Base-by-base conservation (phyloP, 2,797 vertebrate genomes). In the Rhinoraja longicauda region DNA sequence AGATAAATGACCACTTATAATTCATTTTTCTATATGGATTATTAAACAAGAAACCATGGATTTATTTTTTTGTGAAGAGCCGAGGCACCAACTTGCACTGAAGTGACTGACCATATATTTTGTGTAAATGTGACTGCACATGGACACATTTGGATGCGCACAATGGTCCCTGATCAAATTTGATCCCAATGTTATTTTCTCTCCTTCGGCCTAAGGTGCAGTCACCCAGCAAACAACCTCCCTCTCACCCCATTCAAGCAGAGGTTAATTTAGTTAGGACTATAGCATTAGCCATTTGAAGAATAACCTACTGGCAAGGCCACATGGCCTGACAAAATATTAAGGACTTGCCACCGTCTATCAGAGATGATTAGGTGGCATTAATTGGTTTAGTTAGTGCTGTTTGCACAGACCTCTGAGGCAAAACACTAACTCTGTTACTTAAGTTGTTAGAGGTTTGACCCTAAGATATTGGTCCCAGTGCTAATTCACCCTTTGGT, bases 191-290 rank as follows among this genome's bases (percentile, higher is more conserved):
- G 95, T 94, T 86, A 93, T 93, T 94, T 94, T 93, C 93, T 94
- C 78, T 94, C 95, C 94, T 94, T 94, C 95, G 95, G 96, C 97
- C 95, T 96, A 93, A 96, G 96, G 96, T 96, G 96, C 86, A 95
- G 95, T 96, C 96, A 96, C 96, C 97, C 96, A 96, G 95, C 96
- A 94, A 94, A 96, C 97, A 97, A 97, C 97, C 97, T 97, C 95
- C 95, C 78, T 93, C 96, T 97, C 96, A 96, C 96, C 97, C 96
- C 95, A 93, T 95, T 97, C 94, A 93, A 95, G 95, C 94, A 95
- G 95, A 95, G 96, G 96, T 96, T 99, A 98, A 99, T 98, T 97
- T 97, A 94, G 97, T 99, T 98, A 98, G 96, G 96, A 95, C 96
- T 94, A 95, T 97, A 96, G 96, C 96, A 95, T 97, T 95, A 96